These are phyloP conservation scores for Steinernema carpocapsae DNA, from an alignment of 2,888 invertebrate genomes.

Conservation along the genomic window DNA sequence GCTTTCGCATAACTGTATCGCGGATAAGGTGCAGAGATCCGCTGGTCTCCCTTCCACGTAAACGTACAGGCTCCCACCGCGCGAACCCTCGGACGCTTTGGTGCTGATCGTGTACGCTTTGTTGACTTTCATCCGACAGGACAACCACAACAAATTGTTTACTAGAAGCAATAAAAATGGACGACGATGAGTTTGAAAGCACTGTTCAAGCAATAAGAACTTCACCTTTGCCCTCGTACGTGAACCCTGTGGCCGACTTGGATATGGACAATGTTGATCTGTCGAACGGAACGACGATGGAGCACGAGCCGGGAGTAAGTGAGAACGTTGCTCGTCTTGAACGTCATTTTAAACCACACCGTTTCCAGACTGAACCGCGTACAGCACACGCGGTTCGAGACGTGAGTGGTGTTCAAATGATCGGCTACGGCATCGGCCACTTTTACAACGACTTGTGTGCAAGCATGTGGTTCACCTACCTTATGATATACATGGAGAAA, in stretches of 20 bases:
- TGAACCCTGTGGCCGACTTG: neutral
- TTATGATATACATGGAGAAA: constrained; percentile 81
- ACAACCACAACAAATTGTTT: neutral
- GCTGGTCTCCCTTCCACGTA: neutral
- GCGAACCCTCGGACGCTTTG: neutral
- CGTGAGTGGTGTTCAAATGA: constrained; percentile 36
- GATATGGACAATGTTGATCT: constrained; percentile 4
- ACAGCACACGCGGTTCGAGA: neutral
- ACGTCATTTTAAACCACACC: too few relatives aligned
- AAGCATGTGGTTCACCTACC: constrained; percentile 91
- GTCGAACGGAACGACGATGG: neutral
- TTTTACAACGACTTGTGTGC: constrained; percentile 89
- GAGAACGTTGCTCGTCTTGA: too few relatives aligned
- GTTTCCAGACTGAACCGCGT: too few relatives aligned
- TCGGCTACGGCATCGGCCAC: constrained; percentile 78
- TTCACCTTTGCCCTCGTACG: neutral
- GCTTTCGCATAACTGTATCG: too few relatives aligned
- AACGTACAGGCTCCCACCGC: constrained; percentile 7
- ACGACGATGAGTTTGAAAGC: neutral
- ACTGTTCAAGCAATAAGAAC: neutral
- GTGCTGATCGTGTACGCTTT: neutral
- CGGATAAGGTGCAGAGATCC: too few relatives aligned
- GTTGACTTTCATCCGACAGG: neutral
- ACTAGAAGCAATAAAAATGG: neutral
- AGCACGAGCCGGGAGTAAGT: too few relatives aligned